Conservation (phyloP, 2,888 invertebrate species). For the Panopea generosa region DNA sequence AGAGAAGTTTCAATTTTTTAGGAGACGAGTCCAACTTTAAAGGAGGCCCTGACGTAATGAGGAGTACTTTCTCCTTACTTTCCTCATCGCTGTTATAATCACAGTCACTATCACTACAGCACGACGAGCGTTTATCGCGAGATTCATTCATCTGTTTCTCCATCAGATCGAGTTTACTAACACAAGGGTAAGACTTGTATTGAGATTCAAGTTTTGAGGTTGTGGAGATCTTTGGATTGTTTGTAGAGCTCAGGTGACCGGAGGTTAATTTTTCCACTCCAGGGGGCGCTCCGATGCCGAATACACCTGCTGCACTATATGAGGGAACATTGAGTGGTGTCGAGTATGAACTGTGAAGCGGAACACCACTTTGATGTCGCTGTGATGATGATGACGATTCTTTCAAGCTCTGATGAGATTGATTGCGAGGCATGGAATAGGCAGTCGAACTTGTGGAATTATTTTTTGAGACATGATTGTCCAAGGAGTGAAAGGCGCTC, state of each 20-base stretch:
- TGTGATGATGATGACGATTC: neutral
- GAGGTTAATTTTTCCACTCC: too few species aligned
- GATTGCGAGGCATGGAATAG: constrained; percentile 7
- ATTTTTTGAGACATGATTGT: constrained; percentile 45
- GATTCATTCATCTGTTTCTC: constrained; percentile 76
- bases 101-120: constrained; percentile 75
- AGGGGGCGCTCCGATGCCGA: too few species aligned
- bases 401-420: neutral
- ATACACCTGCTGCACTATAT: constrained; percentile 32
- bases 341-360: constrained; percentile 22
- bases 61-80: constrained; percentile 66
- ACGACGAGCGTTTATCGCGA: constrained; percentile 62
- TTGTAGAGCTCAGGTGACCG: too few species aligned
- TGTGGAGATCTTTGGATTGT: neutral
- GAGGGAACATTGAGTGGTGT: constrained; percentile 53
- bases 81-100: constrained; percentile 74
- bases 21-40: constrained; percentile 77
- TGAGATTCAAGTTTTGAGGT: constrained; percentile 49
- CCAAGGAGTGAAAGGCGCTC: constrained; percentile 59
- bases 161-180: constrained; percentile 83
- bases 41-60: constrained; percentile 81
- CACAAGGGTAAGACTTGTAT: too few species aligned
- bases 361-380: neutral
- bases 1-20: constrained; percentile 77
- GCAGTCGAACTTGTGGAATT: constrained; percentile 23